phyloP scores from a whole-genome alignment of 1,140 invertebrate species.

The Diplogasteroides magnus region DNA sequence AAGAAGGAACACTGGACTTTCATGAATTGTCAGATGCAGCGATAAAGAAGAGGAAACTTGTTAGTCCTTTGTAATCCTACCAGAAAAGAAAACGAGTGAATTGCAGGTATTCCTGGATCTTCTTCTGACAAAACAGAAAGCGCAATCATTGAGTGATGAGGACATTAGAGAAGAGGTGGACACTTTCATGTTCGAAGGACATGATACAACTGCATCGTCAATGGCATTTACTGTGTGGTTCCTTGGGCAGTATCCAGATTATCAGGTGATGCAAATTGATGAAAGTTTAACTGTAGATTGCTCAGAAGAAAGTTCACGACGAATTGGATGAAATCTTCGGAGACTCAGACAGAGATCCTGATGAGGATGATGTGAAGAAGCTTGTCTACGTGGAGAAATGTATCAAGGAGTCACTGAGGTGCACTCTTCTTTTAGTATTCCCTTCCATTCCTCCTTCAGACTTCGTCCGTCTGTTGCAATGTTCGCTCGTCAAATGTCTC shows the following conservation, averaged over 20 bases:
- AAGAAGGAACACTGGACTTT: neutral
- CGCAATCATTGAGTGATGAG: no score
- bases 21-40: no score
- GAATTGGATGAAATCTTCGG: slow-evolving; percentile 29
- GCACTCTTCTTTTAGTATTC: neutral
- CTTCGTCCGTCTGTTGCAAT: slow-evolving; percentile 74
- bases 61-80: no score
- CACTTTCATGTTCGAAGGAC: no score
- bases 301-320: neutral
- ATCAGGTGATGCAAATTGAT: neutral
- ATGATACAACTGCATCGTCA: no score
- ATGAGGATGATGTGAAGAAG: slow-evolving; percentile 61
- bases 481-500: slow-evolving; percentile 61
- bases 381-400: slow-evolving; percentile 69
- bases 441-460: slow-evolving; percentile 39
- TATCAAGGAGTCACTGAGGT: slow-evolving; percentile 66
- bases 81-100: no score
- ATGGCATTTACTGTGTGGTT: no score
- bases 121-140: no score
- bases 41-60: no score
- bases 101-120: no score
- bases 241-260: neutral
- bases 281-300: no score
- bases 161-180: no score
- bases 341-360: slow-evolving; percentile 54